phyloP scores from a whole-genome alignment of 2,888 invertebrate genomes.

The Pristionchus maxplancki region DNA sequence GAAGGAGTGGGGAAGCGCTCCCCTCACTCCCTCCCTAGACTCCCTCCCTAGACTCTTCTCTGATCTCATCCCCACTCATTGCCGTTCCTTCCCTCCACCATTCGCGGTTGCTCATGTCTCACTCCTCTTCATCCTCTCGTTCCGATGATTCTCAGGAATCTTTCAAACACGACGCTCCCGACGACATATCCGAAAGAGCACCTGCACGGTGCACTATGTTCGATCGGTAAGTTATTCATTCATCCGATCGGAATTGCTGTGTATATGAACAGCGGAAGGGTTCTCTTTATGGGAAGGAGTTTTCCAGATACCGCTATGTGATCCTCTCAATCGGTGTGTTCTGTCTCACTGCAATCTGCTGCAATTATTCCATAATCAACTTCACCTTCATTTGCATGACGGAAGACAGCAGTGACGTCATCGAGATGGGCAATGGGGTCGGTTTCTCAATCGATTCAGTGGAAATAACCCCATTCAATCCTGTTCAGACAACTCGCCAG shows the following conservation, averaged over 20 bases:
- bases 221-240: neutral
- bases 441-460: no score
- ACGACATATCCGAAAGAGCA: neutral
- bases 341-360: constrained; percentile 64
- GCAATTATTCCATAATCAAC: constrained; percentile 67
- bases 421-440: constrained; percentile 51
- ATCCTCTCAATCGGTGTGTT: constrained; percentile 60
- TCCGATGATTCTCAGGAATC: neutral
- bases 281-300: no score
- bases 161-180: neutral
- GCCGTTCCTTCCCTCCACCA: neutral
- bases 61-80: neutral
- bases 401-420: constrained; percentile 55
- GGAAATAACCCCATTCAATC: no score
- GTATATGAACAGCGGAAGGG: no score
- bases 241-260: no score
- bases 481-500: constrained; percentile 61
- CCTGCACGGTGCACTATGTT: constrained; percentile 8
- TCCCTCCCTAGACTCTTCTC: no score
- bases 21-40: no score
- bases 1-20: no score
- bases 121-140: neutral
- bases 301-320: constrained; percentile 57
- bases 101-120: constrained; percentile 5
- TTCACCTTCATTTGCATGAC: constrained; percentile 71